Conservation (phyloP, 2,113 vertebrate species). For the Rhea americana region DNA sequence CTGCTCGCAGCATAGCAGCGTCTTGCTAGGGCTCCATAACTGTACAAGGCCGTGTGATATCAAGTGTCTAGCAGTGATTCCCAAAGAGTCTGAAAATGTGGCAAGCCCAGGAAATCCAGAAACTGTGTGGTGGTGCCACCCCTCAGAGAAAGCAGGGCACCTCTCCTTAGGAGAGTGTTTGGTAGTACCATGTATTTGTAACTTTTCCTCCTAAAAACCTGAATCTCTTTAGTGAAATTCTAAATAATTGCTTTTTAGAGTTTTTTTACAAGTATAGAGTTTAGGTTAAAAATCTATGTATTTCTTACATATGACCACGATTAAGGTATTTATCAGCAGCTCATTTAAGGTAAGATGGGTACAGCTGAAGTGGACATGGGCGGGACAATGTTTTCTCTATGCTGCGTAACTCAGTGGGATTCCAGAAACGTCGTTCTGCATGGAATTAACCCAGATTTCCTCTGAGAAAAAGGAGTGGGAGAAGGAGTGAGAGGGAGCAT, state of each 20-base stretch:
- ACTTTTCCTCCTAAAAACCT: neutral
- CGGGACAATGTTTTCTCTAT: neutral
- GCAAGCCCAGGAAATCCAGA: neutral
- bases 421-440: neutral
- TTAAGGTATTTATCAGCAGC: neutral
- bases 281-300: neutral
- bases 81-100: neutral
- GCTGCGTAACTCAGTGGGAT: neutral
- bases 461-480: neutral
- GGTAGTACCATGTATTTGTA: neutral
- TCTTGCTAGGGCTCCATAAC: neutral
- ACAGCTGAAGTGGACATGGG: neutral
- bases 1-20: rapidly evolving
- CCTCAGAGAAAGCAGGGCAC: neutral
- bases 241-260: neutral
- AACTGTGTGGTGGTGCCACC: neutral
- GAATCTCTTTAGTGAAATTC: neutral
- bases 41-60: neutral
- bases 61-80: neutral
- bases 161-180: neutral
- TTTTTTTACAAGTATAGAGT: neutral
- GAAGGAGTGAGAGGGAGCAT: neutral
- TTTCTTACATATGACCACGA: neutral
- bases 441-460: neutral
- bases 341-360: neutral